These are phyloP conservation scores for Platysternon megacephalum DNA, from an alignment of 2,113 vertebrate genomes.

Conservation along the genomic window DNA sequence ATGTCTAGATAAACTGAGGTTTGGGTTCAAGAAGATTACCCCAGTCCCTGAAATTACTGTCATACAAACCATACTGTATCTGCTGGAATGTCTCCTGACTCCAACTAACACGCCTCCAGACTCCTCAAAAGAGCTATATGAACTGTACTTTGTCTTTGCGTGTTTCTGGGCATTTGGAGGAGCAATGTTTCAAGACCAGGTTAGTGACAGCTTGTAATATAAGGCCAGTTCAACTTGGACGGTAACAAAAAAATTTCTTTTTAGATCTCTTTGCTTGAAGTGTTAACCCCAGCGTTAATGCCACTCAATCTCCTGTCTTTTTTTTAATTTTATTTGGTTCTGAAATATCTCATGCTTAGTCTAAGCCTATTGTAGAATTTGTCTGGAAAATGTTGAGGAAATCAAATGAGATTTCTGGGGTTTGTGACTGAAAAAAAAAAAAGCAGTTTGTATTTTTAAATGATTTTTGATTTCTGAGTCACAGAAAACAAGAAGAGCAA, in stretches of 20 bases:
- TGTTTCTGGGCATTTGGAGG: constrained; percentile 84
- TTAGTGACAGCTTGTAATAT: constrained; percentile 5
- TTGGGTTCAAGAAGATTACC: constrained; percentile 79
- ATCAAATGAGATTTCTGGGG: not conserved
- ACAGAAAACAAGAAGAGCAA: not conserved
- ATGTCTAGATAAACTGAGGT: constrained; percentile 80
- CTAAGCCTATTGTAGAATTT: not conserved
- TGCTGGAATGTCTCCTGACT: constrained; percentile 82
- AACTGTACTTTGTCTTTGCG: constrained; percentile 83
- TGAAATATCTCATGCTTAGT: not conserved
- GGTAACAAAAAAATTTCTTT: not conserved
- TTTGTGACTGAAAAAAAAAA: not conserved
- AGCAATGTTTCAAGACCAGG: constrained; percentile 85
- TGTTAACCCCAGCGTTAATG: not conserved
- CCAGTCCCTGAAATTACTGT: constrained; percentile 75
- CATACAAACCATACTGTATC: constrained; percentile 76
- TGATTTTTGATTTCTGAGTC: not conserved
- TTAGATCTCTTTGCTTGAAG: not conserved
- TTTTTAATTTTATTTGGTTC: not conserved
- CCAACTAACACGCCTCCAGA: constrained; percentile 71
- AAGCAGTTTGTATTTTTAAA: not conserved
- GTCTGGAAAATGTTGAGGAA: not conserved
- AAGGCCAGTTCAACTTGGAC: not conserved
- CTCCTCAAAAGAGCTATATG: constrained; percentile 80
- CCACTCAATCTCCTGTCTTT: not conserved